Evolutionary conservation across 2,113 vertebrate species (phyloP).

Genomic region (Picathartes gymnocephalus): DNA sequence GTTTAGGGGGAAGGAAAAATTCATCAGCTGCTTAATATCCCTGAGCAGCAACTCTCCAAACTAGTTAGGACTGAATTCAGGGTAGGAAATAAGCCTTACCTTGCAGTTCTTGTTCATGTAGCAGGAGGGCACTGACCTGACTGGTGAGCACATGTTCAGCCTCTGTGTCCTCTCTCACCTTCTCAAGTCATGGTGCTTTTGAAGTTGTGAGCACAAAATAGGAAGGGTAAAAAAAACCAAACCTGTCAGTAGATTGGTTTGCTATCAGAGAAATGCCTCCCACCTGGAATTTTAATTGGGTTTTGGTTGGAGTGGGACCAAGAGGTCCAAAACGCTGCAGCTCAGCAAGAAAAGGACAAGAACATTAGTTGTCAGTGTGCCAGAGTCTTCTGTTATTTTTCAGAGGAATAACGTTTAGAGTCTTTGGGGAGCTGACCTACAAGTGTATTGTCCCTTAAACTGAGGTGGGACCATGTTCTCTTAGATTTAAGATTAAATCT

Average conservation of each 20-base stretch:
- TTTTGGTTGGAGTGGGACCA: background rate
- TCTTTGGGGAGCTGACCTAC: background rate
- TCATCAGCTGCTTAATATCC: background rate
- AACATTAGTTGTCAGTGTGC: background rate
- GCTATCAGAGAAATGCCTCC: background rate
- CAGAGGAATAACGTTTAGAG: background rate
- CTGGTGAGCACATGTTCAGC: background rate
- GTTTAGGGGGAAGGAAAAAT: background rate
- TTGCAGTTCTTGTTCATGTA: background rate
- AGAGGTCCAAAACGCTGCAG: background rate
- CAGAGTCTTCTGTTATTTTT: background rate
- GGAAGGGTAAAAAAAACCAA: background rate
- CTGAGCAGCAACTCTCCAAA: background rate
- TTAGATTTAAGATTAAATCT: background rate
- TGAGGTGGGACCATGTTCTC: background rate
- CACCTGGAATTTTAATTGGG: conserved; percentile 1
- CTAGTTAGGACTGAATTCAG: background rate
- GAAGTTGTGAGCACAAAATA: background rate
- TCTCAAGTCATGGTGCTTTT: background rate
- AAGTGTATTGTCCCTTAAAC: background rate
- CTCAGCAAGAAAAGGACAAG: background rate
- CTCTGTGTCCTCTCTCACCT: background rate
- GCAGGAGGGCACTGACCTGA: background rate
- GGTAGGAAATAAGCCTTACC: background rate
- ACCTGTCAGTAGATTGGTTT: background rate